Evolutionary conservation across 2,888 invertebrate species (phyloP).

Genomic region (Melangyna quadrimaculata): DNA sequence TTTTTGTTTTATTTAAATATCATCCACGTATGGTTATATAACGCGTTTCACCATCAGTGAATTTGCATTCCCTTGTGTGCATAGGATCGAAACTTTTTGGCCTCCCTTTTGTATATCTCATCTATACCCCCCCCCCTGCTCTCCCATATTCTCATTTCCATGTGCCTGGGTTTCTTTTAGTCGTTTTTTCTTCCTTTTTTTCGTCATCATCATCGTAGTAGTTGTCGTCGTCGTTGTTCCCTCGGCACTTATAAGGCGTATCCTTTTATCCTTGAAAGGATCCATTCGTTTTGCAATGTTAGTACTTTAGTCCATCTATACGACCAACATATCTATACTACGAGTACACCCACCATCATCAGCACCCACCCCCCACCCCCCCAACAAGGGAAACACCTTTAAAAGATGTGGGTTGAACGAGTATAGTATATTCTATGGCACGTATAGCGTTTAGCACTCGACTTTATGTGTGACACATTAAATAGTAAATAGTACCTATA

Average conservation of each 20-base stretch:
- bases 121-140: no score
- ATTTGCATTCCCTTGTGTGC: slow-evolving; percentile 68
- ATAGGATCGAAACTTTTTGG: slow-evolving; percentile 35
- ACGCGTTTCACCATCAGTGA: slow-evolving; percentile 51
- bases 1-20: slow-evolving; percentile 23
- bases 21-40: slow-evolving; percentile 15
- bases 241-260: slow-evolving; percentile 69
- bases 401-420: slow-evolving; percentile 34
- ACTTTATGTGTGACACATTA: slow-evolving; percentile 64
- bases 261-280: slow-evolving; percentile 72
- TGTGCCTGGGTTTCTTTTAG: not conserved
- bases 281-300: slow-evolving; percentile 65
- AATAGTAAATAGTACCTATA: no score
- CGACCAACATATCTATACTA: slow-evolving; percentile 33
- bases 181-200: not conserved
- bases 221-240: slow-evolving; percentile 14
- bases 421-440: slow-evolving; percentile 27
- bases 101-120: slow-evolving; percentile 10
- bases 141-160: not conserved
- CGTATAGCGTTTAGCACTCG: slow-evolving; percentile 61
- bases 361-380: not conserved
- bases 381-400: slow-evolving; percentile 24
- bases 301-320: slow-evolving; percentile 68
- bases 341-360: slow-evolving; percentile 18
- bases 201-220: slow-evolving; percentile 1